phyloP scores from a whole-genome alignment of 2,888 invertebrate genomes.

The Callinectes sapidus region DNA sequence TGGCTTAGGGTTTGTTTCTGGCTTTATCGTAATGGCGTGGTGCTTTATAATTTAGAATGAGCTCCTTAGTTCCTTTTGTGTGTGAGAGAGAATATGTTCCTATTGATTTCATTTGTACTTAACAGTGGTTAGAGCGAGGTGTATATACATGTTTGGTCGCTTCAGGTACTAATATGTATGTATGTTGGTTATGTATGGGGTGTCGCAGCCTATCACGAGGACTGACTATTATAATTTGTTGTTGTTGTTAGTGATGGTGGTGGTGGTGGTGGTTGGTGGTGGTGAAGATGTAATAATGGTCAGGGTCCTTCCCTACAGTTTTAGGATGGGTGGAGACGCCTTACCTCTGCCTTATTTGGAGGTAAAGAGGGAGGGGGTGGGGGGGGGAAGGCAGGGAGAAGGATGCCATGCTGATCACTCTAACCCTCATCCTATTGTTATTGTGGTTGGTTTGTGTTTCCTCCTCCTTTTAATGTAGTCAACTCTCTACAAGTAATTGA shows the following conservation, averaged over 20 bases:
- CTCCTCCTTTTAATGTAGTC: not conserved
- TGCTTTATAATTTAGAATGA: too few species aligned
- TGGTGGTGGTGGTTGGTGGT: not conserved
- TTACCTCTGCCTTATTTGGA: not conserved
- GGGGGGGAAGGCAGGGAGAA: not conserved
- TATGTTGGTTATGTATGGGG: not conserved
- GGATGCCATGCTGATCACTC: conserved; percentile 3
- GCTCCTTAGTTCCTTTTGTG: too few species aligned
- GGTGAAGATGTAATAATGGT: not conserved
- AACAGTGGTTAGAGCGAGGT: too few species aligned
- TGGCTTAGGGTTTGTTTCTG: too few species aligned
- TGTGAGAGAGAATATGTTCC: too few species aligned
- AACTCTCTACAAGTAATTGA: too few species aligned
- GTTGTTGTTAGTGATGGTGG: not conserved
- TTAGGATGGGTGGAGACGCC: not conserved
- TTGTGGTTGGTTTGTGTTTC: not conserved
- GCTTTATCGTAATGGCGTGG: too few species aligned
- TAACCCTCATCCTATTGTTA: not conserved
- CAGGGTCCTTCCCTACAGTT: not conserved
- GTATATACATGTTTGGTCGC: too few species aligned
- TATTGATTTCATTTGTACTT: too few species aligned
- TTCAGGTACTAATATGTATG: too few species aligned
- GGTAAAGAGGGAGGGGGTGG: not conserved
- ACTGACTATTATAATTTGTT: not conserved
- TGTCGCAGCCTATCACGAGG: not conserved